A percentile compares a stretch with the other conserved stretches of the same genome.
These are phyloP conservation scores for Hafferia zeledoni DNA, from an alignment of 2,797 vertebrate genomes.

Conservation along the genomic window DNA sequence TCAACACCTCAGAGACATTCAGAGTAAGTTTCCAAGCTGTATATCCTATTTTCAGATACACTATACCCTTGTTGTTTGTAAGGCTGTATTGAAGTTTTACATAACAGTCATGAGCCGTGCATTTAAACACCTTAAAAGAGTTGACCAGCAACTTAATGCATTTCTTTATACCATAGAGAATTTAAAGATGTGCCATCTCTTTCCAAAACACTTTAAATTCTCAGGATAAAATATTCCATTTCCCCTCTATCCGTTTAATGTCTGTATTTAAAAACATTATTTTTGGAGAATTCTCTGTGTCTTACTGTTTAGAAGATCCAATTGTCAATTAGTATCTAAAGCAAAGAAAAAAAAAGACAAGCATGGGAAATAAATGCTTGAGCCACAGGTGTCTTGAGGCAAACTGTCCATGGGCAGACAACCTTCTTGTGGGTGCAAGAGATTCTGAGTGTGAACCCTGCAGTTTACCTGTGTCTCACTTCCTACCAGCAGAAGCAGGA, in stretches of 20 bases:
- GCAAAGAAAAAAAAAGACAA: not conserved
- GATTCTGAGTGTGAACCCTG: not conserved
- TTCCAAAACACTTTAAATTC: constrained; percentile 30
- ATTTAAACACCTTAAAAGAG: constrained; percentile 76
- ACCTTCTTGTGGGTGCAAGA: not conserved
- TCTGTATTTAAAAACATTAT: constrained; percentile 10
- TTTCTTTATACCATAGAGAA: constrained; percentile 48
- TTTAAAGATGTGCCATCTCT: constrained; percentile 55
- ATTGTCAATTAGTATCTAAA: not conserved
- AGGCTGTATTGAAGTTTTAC: constrained; percentile 80
- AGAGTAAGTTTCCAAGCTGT: constrained; percentile 68
- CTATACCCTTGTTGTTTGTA: constrained; percentile 75
- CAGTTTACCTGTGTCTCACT: not conserved
- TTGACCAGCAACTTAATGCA: constrained; percentile 80
- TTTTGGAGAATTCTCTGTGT: not conserved
- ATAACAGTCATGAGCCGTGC: constrained; percentile 91
- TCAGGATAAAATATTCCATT: constrained; percentile 38
- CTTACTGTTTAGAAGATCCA: not conserved
- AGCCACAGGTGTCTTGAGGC: not conserved
- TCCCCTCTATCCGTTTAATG: not conserved
- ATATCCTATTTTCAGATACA: constrained; percentile 69
- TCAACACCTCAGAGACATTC: constrained; percentile 76
- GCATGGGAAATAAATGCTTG: not conserved
- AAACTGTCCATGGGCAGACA: not conserved
- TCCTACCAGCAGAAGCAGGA: not conserved